Evolutionary conservation across 1,140 invertebrate genomes (phyloP).

Genomic region (Dendroctonus ponderosae): DNA sequence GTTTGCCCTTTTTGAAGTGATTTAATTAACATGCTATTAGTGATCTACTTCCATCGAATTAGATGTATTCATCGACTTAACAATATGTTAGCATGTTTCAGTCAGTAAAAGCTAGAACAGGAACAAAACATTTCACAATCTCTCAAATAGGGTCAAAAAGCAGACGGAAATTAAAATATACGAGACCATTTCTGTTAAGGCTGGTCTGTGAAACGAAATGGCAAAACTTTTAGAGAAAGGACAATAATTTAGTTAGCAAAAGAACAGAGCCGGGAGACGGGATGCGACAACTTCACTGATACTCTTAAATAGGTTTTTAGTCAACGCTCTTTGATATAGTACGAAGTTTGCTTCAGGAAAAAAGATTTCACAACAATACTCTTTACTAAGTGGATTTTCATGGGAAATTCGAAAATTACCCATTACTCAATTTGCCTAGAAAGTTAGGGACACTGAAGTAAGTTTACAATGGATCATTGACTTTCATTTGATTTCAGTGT

Average conservation of each 20-base stretch:
- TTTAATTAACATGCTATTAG: no score
- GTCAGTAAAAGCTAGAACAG: background rate
- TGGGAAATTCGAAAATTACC: no score
- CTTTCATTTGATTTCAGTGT: no score
- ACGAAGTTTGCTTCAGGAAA: slow-evolving; percentile 19
- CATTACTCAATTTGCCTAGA: no score
- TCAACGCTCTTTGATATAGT: slow-evolving; percentile 34
- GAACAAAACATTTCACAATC: slow-evolving; percentile 25
- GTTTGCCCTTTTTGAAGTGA: no score
- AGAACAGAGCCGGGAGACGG: slow-evolving; percentile 29
- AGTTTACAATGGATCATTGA: no score
- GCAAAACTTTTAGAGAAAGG: slow-evolving; percentile 41
- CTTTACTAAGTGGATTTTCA: background rate
- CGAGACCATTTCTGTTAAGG: slow-evolving; percentile 35
- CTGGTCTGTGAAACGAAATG: slow-evolving; percentile 35
- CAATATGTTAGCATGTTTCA: background rate
- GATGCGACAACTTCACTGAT: slow-evolving; percentile 35
- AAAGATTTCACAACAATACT: slow-evolving; percentile 1
- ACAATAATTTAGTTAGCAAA: slow-evolving; percentile 42
- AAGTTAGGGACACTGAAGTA: no score
- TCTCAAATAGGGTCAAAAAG: slow-evolving; percentile 23
- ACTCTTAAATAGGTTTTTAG: slow-evolving; percentile 35
- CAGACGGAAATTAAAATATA: slow-evolving; percentile 41
- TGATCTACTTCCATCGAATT: no score
- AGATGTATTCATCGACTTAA: no score